A percentile compares a stretch with the other conserved stretches of the same genome.
Conservation (phyloP, 2,797 vertebrate genomes). For the Syndactyla subalaris region DNA sequence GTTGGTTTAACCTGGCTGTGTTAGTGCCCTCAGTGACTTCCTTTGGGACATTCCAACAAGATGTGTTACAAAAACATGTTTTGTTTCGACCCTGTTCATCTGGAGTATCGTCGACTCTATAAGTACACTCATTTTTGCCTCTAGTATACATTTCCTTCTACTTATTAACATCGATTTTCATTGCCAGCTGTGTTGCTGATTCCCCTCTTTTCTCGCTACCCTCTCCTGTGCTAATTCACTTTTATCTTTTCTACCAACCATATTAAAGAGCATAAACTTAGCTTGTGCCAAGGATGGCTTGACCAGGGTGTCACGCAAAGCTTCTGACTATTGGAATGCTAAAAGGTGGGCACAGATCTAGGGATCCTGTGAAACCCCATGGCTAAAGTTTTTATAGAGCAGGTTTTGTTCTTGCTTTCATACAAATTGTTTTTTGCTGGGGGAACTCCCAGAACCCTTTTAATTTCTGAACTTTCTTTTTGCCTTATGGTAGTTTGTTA, state of each 20-base stretch:
- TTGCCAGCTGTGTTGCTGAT: neutral
- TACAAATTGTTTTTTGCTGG: neutral
- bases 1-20: neutral
- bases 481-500: neutral
- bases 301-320: neutral
- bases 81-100: neutral
- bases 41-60: neutral
- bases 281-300: neutral
- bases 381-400: neutral
- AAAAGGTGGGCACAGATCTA: neutral
- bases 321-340: neutral
- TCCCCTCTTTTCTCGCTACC: neutral
- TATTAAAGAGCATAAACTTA: neutral
- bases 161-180: conserved; percentile 30
- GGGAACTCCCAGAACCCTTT: neutral
- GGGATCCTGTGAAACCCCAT: neutral
- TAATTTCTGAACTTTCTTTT: neutral
- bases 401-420: neutral
- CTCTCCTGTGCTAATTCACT: neutral
- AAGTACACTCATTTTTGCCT: neutral
- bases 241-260: neutral
- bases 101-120: neutral
- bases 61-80: neutral
- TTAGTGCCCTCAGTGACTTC: neutral
- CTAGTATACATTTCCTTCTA: neutral